Base-by-base conservation (phyloP, 2,113 vertebrate species). In the Psittacara wagleri region DNA sequence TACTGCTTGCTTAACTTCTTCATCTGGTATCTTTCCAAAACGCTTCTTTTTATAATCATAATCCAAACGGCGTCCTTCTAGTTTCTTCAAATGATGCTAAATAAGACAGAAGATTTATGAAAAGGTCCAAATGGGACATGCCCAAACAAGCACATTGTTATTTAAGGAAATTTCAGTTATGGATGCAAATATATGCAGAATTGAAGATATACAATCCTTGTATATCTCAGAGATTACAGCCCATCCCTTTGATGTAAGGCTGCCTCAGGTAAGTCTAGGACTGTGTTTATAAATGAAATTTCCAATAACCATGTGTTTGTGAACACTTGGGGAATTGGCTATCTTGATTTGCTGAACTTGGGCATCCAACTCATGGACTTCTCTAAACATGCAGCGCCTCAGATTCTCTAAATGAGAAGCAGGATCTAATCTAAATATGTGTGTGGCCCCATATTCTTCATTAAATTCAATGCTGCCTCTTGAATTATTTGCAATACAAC, bases 41-140 rank as follows among this genome's bases (percentile, higher is more conserved):
- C 99, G 98, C 91, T 98, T 99, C 98, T 98, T 99, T 96, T 99
- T 99, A 83, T 99, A 99, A 97, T 99, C 99, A 2, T 99, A 99
- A 98, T 99, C 99, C 97, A 99, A 98, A 66, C 99, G 98, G 3
- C 99, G 99, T 44, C 99, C 99, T 97, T 99, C 99, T 92, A 99
- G 96, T 93, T 99, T 99, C 98, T 98, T 99, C 94, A 99, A 94
- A 95, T 99, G 99, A 94, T 99, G 99, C 99, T 99, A 43, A 18
- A 55, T 88, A 52, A 86, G 31, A 95, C 20, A 90, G 10, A 88
- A 61, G 14, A n/a, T 25, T 43, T 37, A 75, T 44, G n/a, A 74
- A 72, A 44, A 92, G 35, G 62, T 75, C 44, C 57, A 92, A 84
- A 44, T 1, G 1, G 68, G 80, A 75, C 11, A 67, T 52, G 28